Conservation (phyloP, 2,797 vertebrate species). For the Microctenopoma steveboyesi region DNA sequence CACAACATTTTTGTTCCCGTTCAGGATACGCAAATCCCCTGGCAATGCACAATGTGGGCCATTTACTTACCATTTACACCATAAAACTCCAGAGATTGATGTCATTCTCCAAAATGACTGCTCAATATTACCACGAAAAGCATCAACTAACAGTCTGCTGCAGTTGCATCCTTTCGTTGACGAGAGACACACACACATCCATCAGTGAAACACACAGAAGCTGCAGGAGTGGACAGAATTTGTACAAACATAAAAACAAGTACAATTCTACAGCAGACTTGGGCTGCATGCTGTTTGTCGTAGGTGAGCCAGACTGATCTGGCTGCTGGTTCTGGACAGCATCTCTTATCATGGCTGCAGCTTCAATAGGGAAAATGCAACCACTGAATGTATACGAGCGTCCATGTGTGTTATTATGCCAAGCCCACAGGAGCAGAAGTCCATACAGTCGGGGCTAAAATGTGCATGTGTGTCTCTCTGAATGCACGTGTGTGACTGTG, state of each 20-base stretch:
- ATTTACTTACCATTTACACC: slow-evolving; percentile 46
- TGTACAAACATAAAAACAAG: slow-evolving; percentile 25
- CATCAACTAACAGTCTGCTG: slow-evolving; percentile 25
- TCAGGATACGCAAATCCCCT: slow-evolving; percentile 48
- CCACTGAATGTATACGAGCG: slow-evolving; percentile 22
- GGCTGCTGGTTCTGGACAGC: slow-evolving; percentile 36
- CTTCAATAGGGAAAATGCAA: slow-evolving; percentile 36
- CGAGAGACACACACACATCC: slow-evolving; percentile 6
- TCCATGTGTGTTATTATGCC: slow-evolving; percentile 43
- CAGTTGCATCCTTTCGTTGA: slow-evolving; percentile 50
- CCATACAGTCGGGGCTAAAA: slow-evolving; percentile 48
- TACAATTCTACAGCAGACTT: slow-evolving; percentile 29
- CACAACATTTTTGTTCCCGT: slow-evolving; percentile 32
- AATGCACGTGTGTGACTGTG: slow-evolving; percentile 40
- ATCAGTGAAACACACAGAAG: slow-evolving; percentile 36
- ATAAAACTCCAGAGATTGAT: slow-evolving; percentile 46
- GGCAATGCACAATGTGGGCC: slow-evolving; percentile 21
- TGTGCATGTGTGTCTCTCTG: slow-evolving; percentile 44
- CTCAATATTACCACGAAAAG: slow-evolving; percentile 38
- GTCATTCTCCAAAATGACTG: slow-evolving; percentile 55
- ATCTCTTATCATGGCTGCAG: slow-evolving; percentile 28
- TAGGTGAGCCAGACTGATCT: slow-evolving; percentile 38
- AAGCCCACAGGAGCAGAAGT: slow-evolving; percentile 56
- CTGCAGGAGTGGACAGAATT: slow-evolving; percentile 36
- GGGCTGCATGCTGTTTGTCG: slow-evolving; percentile 27